phyloP scores from a whole-genome alignment of 2,113 vertebrate genomes.

The Anseranas semipalmata region DNA sequence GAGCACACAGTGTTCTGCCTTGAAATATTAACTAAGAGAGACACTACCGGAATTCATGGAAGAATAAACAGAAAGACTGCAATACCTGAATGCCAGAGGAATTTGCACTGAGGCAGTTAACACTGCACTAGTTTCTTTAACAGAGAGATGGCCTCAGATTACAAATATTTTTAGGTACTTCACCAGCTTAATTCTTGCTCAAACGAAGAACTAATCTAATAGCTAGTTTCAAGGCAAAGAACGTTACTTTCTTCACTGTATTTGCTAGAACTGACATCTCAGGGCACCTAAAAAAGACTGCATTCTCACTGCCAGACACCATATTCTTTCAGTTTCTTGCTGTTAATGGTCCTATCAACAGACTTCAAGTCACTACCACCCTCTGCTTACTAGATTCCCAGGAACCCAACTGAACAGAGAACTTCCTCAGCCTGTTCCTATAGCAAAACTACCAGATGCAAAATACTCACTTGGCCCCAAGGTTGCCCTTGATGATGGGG shows the following conservation, averaged over 20 bases:
- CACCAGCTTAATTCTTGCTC: neutral
- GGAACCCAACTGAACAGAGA: neutral
- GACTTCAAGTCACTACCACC: neutral
- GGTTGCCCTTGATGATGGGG: conserved; percentile 93
- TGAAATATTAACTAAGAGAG: neutral
- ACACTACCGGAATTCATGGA: neutral
- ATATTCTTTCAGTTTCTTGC: neutral
- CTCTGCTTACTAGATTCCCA: neutral
- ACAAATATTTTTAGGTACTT: neutral
- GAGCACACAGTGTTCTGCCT: neutral
- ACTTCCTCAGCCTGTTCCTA: neutral
- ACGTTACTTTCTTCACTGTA: neutral
- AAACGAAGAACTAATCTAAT: neutral
- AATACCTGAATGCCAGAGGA: neutral
- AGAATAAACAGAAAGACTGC: neutral
- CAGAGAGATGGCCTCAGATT: neutral
- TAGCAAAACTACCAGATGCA: neutral
- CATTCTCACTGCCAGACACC: neutral
- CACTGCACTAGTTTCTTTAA: neutral
- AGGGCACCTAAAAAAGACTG: neutral
- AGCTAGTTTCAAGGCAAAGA: neutral
- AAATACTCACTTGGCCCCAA: conserved; percentile 90
- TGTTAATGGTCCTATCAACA: neutral
- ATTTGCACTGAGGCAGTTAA: neutral
- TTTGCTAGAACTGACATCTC: neutral